Evolutionary conservation across 2,113 vertebrate genomes (phyloP).

Genomic region (Willisornis vidua): DNA sequence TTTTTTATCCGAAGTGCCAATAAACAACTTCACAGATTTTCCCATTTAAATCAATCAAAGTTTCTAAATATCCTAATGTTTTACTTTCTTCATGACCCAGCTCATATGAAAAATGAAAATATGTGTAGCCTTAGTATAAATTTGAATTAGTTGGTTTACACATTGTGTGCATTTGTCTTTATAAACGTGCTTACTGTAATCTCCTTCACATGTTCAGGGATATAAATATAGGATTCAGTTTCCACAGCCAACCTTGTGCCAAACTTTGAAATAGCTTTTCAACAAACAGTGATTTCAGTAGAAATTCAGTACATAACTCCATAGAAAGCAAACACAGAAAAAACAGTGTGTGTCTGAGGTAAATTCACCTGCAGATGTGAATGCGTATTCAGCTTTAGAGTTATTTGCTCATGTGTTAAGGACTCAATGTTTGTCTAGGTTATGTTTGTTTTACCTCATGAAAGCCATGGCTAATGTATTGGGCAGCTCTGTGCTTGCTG

Average conservation of each 20-base stretch:
- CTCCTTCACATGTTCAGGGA: not conserved
- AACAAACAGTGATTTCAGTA: not conserved
- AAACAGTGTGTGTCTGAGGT: not conserved
- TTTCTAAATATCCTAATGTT: not conserved
- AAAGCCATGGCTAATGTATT: not conserved
- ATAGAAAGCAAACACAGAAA: not conserved
- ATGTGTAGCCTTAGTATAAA: not conserved
- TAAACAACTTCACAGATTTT: not conserved
- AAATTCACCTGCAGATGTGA: not conserved
- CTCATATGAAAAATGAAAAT: not conserved
- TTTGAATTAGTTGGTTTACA: not conserved
- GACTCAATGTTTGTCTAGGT: not conserved
- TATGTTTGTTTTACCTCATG: not conserved
- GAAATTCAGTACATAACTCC: not conserved
- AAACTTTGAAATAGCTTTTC: not conserved
- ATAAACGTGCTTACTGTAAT: not conserved
- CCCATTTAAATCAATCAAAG: not conserved
- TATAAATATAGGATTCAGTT: not conserved
- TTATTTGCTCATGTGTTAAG: not conserved
- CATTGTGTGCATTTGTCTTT: not conserved
- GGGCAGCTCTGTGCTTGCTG: not conserved
- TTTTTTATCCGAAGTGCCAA: not conserved
- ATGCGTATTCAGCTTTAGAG: not conserved
- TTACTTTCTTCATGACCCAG: not conserved
- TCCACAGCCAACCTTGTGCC: not conserved